Evolutionary conservation across 2,113 vertebrate genomes (phyloP), one percentile per base, ranked within the genome.

Genomic region (Elaphurus davidianus): DNA sequence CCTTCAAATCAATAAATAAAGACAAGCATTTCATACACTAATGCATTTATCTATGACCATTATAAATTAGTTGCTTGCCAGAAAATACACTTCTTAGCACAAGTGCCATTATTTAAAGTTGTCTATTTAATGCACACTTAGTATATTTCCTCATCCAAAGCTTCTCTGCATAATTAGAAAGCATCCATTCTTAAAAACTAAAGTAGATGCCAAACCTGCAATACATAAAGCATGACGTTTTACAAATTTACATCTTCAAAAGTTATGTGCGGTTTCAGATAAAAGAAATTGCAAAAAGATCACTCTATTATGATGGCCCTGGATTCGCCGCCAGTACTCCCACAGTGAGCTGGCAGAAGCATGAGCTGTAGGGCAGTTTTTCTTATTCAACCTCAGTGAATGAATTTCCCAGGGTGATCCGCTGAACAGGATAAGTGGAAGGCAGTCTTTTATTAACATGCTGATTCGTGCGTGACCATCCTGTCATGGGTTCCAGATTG

Each of bases 51-150:
- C 99, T 99, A 99, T 99, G 99, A 98, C 99, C 98, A 99, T 99
- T 99, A 99, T 99, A 99, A 99, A 99, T 99, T 99, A 99, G 99
- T 98, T 98, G 98, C 99, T 99, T 99, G 99, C 99, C 99, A 99
- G 99, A 99, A 99, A 99, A 99, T 99, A 99, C 99, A 99, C 99
- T 99, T 99, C 99, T 99, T 99, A 99, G 99, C 98, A 99, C 99
- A 99, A 99, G 99, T 99, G 99, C 99, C 99, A 99, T 99, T 99
- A 99, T 99, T 99, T 99, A 98, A 99, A 99, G 98, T 99, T 99
- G 99, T 99, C 99, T 99, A 97, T 99, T 99, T 99, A 99, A 99
- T 99, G 99, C 99, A 99, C 98, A 99, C 99, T 99, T 99, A 99
- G 99, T 99, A 98, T 99, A 99, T 99, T 99, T 99, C 99, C 99